Evolutionary conservation across 2,797 vertebrate genomes (phyloP).

Genomic region (Streptopelia turtur): DNA sequence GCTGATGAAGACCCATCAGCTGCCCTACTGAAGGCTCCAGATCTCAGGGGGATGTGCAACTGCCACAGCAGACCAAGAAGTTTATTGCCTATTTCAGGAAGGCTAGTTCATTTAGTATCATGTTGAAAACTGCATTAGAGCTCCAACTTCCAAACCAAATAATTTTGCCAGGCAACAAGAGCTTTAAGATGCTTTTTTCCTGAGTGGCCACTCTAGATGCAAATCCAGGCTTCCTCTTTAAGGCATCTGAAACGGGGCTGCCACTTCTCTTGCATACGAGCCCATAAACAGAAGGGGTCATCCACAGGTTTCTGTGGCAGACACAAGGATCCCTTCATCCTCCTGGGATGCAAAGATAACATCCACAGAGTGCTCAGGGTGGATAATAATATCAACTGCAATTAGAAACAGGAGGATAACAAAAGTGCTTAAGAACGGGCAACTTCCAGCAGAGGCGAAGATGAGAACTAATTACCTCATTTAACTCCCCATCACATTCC

Average conservation of each 20-base stretch:
- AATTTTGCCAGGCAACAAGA: background rate
- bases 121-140: background rate
- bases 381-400: background rate
- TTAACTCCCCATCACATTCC: background rate
- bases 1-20: no score
- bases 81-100: background rate
- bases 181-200: background rate
- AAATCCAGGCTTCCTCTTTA: background rate
- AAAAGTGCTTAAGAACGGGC: background rate
- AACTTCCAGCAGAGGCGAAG: background rate
- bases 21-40: no score
- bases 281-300: background rate
- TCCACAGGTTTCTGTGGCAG: background rate
- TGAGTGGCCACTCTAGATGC: background rate
- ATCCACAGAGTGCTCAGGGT: background rate
- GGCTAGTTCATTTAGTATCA: background rate
- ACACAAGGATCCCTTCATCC: background rate
- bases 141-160: constrained; percentile 1
- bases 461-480: background rate
- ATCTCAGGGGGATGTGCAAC: no score
- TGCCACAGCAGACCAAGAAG: background rate
- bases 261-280: background rate
- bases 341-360: background rate
- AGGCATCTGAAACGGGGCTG: background rate
- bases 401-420: background rate